These are phyloP conservation scores for Cirrhinus mrigala DNA, from an alignment of 2,797 vertebrate genomes.

Conservation along the genomic window DNA sequence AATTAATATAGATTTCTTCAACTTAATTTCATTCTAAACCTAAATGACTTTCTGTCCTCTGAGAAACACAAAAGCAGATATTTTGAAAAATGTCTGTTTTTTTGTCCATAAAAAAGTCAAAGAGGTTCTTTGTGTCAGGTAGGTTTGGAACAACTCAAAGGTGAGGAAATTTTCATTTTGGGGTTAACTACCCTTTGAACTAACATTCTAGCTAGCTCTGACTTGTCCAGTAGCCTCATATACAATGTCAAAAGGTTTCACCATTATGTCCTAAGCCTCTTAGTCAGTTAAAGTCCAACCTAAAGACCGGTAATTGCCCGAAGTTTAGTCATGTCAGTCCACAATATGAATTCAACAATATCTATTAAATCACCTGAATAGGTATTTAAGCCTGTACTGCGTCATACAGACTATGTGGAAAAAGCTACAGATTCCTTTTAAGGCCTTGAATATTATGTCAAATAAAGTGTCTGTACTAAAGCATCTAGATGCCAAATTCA, in stretches of 20 bases:
- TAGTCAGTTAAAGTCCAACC: constrained; percentile 30
- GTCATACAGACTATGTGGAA: neutral
- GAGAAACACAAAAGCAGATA: too few relatives aligned
- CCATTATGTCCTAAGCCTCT: constrained; percentile 20
- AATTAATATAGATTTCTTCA: neutral
- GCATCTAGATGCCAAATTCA: neutral
- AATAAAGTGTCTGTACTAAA: neutral
- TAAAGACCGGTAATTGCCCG: constrained; percentile 3
- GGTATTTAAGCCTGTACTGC: neutral
- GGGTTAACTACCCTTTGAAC: neutral
- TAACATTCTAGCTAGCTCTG: neutral
- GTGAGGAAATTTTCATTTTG: neutral
- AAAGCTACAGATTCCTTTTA: neutral
- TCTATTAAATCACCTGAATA: constrained; percentile 28
- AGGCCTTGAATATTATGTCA: neutral
- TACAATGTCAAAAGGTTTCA: constrained; percentile 13
- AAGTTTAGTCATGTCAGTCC: constrained; percentile 22
- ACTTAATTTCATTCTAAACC: neutral
- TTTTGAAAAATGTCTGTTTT: neutral
- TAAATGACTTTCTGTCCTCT: neutral
- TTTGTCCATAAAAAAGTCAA: neutral
- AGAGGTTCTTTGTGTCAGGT: neutral
- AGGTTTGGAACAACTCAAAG: neutral
- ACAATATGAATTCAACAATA: neutral
- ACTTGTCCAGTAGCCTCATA: constrained; percentile 23